Evolutionary conservation across 2,888 invertebrate species (phyloP).

Genomic region (Cerceris ruficornis): DNA sequence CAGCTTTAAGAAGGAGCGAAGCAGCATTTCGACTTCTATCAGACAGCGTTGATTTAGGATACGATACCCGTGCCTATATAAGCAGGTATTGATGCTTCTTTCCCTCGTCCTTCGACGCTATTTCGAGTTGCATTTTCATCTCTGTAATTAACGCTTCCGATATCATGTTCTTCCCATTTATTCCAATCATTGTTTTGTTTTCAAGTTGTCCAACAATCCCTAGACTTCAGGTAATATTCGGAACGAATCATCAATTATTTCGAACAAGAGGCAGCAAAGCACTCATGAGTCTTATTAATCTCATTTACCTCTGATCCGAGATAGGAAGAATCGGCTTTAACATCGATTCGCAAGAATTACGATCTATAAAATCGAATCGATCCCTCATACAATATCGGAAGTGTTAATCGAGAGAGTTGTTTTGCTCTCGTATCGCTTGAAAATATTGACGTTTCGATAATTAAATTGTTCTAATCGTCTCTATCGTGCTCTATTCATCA

Average conservation of each 20-base stretch:
- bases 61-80: conserved; percentile 23
- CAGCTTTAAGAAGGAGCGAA: too few relatives aligned
- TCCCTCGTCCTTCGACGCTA: background rate
- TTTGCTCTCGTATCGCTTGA: conserved; percentile 22
- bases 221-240: background rate
- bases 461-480: conserved; percentile 54
- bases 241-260: too few relatives aligned
- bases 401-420: conserved; percentile 21
- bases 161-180: too few relatives aligned
- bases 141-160: too few relatives aligned
- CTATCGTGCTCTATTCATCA: conserved; percentile 24
- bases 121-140: background rate
- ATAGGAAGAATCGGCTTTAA: too few relatives aligned
- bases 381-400: too few relatives aligned
- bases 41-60: conserved; percentile 10
- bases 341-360: too few relatives aligned
- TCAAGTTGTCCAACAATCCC: background rate
- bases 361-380: too few relatives aligned
- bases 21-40: too few relatives aligned
- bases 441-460: conserved; percentile 58
- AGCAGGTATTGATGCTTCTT: conserved; percentile 12
- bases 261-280: too few relatives aligned
- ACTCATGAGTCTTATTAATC: too few relatives aligned
- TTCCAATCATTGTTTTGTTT: background rate
- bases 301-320: too few relatives aligned